Conservation (phyloP, 2,888 invertebrate species). For the Amiota minor region DNA sequence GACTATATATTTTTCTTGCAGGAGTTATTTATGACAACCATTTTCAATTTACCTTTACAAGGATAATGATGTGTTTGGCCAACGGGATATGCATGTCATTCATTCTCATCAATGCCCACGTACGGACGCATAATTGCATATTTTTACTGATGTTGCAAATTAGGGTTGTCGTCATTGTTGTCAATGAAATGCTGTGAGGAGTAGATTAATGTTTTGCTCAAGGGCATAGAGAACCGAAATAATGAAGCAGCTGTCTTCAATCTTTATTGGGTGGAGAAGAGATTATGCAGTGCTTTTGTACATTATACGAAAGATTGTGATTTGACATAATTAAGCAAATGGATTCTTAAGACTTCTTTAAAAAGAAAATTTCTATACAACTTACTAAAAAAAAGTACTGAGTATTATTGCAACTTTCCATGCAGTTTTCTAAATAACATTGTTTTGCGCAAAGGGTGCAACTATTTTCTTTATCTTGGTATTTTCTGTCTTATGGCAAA, state of each 20-base stretch:
- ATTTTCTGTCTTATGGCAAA: neutral
- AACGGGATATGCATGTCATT: conserved; percentile 19
- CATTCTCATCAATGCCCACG: too few relatives aligned
- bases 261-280: too few relatives aligned
- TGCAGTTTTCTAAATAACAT: too few relatives aligned
- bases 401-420: too few relatives aligned
- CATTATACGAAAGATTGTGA: too few relatives aligned
- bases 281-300: too few relatives aligned
- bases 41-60: conserved; percentile 60
- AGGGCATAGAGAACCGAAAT: neutral
- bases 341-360: neutral
- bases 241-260: neutral
- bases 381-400: too few relatives aligned
- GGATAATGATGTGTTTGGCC: conserved; percentile 27
- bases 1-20: conserved; percentile 59
- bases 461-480: too few relatives aligned
- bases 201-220: conserved; percentile 5
- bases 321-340: too few relatives aligned
- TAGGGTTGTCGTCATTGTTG: neutral
- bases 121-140: too few relatives aligned
- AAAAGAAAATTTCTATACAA: too few relatives aligned
- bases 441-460: too few relatives aligned
- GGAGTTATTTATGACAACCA: conserved; percentile 62
- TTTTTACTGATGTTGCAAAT: neutral
- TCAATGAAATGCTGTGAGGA: neutral